Base-by-base conservation (phyloP, 2,113 vertebrate genomes). In the Corythornis madagascariensis region DNA sequence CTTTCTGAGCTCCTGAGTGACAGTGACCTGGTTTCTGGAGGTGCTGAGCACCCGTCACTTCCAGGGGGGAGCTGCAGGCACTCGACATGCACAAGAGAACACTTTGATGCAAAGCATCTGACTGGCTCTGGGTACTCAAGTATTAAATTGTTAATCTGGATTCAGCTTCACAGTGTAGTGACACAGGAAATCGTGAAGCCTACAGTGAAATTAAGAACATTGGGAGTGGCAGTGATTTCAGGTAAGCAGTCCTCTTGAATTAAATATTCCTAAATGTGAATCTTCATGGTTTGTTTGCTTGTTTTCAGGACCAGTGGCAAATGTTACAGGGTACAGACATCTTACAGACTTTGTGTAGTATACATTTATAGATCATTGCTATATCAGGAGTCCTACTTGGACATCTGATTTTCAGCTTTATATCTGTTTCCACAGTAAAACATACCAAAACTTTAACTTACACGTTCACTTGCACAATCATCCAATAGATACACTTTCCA, bases 141-240 rank as follows among this genome's bases (percentile, higher is more conserved):
- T 93, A 96, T 93, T 89, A 92, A 96, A 96, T 91, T 91, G 73
- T 92, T 93, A 65, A 65, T 90, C 80, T 73, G 28, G 74, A 76
- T 94, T 73, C 84, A 89, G 50, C 86, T 87, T 84, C 66, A 66
- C 70, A 87, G 21, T 20, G 17, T 59, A 70, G 91, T 45, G 60
- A 77, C 59, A 70, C 26, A 88, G 64, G 86, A 92, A 92, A 87
- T 66, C 7, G 0, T 73, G 77, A 63, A 59, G 47, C 67, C 20
- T 1, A 0, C 55, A 92, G 74, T 59, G 55, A 93, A 93, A 93
- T 86, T 55, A 82, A 76, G 88, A 82, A 83, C 42, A 7, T 84
- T 22, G 66, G 78, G 55, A 72, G 45, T 92, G 50, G 52, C 2
- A 4, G 71, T 42, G 66, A 42, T 69, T 72, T 84, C 71, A 82